Base-by-base conservation (phyloP, 1,140 invertebrate genomes). In the Trissolcus basalis region DNA sequence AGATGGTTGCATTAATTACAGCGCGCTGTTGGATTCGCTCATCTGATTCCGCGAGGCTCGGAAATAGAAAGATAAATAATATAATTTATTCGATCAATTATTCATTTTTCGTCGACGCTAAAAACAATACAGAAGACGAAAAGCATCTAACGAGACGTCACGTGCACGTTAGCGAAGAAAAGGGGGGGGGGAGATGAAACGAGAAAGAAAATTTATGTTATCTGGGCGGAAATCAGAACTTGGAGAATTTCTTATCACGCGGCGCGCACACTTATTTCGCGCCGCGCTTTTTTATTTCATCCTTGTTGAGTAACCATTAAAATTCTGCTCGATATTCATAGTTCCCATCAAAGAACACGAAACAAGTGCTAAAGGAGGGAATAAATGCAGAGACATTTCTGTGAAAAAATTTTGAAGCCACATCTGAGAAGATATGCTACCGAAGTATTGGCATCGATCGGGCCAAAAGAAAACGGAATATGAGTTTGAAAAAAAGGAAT, bases 321-420 rank as follows among this genome's bases (percentile, higher is more conserved):
- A 55, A 44, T 39, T 64, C 32, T 15, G 54, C 59, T 72, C 60
- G 48, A 64, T 64, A 64, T 64, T 64, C 54, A 64, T 61, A 61
- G 54, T 59, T 36, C 47, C 44, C 41, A 32, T 27, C 39, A 44
- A 51, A 61, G 47, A 72, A 64, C 67, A 16, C 53, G 59, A 58
- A 60, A 72, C 47, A 55, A 19, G 48, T 54, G 54, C 60, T 54
- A 53, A 55, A 39, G 41, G 54, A 27, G 19, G n/a, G 47, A 78
- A 69, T 71, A 77, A 78, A 78, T 73, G 53, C 58, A 51, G 56
- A 68, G 59, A 78, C 55, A 54, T 54, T 32, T 14, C 60, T 36
- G 53, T 47, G n/a, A 63, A 63, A 1, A 1, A 27, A 58, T 56
- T 68, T 53, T 63, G 39, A 56, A 48, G 50, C 71, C 55, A 43